Evolutionary conservation across 2,113 vertebrate species (phyloP), one percentile per base, ranked within the genome.

Genomic region (Chaetops frenatus): DNA sequence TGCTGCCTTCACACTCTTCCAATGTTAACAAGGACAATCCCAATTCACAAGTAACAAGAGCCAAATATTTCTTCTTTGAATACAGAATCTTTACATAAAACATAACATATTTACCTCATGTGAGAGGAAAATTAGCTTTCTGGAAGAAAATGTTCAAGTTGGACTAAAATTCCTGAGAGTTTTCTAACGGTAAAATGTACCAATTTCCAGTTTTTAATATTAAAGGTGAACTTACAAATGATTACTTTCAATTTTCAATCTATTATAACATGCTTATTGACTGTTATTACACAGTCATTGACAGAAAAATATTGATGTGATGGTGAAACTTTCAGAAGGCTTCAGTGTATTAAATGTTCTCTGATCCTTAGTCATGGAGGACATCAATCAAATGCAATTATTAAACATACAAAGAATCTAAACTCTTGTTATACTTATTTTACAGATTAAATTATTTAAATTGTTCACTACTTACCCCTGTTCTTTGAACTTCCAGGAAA

Each of bases 401-500:
- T 61, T 92, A 73, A 81, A 65, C 29, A 33, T 5, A 42, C 1
- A 69, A 69, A 50, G 18, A 38, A 62, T 33, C 42, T 47, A 78
- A 78, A 89, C 16, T 57, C 2, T 33, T 51, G 6, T 61, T 76
- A 31, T 12, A 45, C 9, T 70, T 61, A 36, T 74, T 64, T 24
- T 48, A 80, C 4, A 9, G 13, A 40, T 56, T 11, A 62, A 78
- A 47, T 23, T 2, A 45, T 77, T 81, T 80, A 83, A 74, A 51
- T 58, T 11, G 38, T 36, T 51, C 13, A 48, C n/a, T 71, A 98
- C 99, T 99, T 96, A 99, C 99, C 97, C 98, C 97, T 35, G 97
- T 98, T 96, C 99, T 98, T 96, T 99, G 99, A 74, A 99, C 99
- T 94, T 99, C 99, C 98, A 98, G 92, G 97, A 99, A 99, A 69